These are phyloP conservation scores for Nymphicus hollandicus DNA, from an alignment of 2,113 vertebrate genomes.

Conservation along the genomic window DNA sequence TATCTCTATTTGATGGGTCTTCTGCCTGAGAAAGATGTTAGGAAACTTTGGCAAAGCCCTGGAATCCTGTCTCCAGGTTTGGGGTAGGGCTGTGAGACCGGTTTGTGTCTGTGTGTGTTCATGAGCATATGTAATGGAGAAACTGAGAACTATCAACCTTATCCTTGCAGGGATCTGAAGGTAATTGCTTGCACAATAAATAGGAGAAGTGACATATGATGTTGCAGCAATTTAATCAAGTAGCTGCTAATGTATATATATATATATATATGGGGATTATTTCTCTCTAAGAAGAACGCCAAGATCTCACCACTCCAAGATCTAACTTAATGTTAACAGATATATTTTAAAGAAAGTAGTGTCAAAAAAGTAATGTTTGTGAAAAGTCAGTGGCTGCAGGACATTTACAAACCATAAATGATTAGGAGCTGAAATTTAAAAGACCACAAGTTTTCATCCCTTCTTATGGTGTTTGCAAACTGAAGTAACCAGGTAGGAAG, in stretches of 20 bases:
- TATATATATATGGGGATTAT: not conserved
- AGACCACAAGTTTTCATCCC: fast-evolving
- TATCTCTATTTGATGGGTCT: not conserved
- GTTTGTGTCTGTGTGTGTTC: not conserved
- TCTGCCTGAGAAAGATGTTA: not conserved
- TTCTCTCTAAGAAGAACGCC: not conserved
- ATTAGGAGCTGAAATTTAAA: not conserved
- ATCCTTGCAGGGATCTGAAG: not conserved
- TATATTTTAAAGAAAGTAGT: not conserved
- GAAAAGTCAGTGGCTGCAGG: not conserved
- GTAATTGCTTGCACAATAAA: not conserved
- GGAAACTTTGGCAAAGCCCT: not conserved
- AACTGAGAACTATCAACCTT: not conserved
- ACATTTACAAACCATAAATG: not conserved
- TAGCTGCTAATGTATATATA: not conserved
- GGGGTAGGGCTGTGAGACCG: not conserved
- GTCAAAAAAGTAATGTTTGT: not conserved
- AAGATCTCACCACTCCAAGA: not conserved
- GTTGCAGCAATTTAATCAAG: not conserved
- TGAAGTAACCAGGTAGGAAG: not conserved
- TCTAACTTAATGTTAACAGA: not conserved
- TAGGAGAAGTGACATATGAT: not conserved
- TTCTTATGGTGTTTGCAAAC: not conserved
- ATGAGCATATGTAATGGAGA: not conserved
- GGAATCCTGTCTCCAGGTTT: not conserved